Evolutionary conservation across 2,888 invertebrate genomes (phyloP).

Genomic region (Ochropleura plecta): DNA sequence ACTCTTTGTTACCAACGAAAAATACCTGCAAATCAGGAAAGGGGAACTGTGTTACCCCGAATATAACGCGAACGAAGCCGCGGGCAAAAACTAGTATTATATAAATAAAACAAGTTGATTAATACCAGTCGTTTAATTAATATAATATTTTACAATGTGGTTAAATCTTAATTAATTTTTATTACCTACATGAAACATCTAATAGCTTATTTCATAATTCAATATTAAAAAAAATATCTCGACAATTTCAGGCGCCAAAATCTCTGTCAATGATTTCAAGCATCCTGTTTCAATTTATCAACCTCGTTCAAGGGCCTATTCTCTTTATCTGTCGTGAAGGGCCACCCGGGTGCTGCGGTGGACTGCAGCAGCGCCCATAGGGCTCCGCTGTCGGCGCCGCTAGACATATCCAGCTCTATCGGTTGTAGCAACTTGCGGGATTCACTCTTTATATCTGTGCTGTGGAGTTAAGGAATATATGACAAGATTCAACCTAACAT

Average conservation of each 20-base stretch:
- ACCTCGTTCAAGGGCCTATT: constrained; percentile 60
- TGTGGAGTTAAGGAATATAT: constrained; percentile 61
- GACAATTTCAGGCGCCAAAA: not conserved
- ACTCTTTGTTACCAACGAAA: no score
- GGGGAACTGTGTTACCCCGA: no score
- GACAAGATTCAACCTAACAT: not conserved
- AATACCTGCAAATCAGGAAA: no score
- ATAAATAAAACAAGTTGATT: not conserved
- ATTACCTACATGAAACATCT: not conserved
- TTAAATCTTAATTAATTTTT: not conserved
- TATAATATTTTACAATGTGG: not conserved
- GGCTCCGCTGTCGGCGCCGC: constrained; percentile 67
- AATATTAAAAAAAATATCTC: not conserved
- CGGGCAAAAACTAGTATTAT: no score
- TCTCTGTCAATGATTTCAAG: not conserved
- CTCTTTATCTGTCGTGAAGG: constrained; percentile 67
- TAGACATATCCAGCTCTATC: constrained; percentile 71
- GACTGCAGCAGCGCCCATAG: constrained; percentile 74
- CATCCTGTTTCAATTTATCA: constrained; percentile 7
- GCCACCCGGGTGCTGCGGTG: constrained; percentile 67
- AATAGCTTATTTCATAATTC: not conserved
- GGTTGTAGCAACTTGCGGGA: constrained; percentile 75
- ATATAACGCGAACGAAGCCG: no score
- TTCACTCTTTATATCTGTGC: constrained; percentile 79
- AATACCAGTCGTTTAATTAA: not conserved